Evolutionary conservation across 2,113 vertebrate genomes (phyloP).

Genomic region (Rhynchomys soricoides): DNA sequence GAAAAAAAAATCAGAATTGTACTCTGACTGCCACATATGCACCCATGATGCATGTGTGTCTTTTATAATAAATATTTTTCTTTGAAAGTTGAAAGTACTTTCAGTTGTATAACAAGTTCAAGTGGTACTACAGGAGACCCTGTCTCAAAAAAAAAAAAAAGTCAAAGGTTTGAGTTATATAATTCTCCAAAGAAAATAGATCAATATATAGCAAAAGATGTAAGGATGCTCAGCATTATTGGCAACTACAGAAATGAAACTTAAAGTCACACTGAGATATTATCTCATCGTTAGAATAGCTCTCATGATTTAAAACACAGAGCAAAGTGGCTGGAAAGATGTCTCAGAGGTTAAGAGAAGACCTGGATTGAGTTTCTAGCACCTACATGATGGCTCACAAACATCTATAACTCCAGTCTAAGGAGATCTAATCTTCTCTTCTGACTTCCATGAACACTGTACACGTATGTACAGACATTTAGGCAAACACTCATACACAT

Average conservation of each 20-base stretch:
- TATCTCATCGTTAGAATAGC: not conserved
- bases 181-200: conserved; percentile 1
- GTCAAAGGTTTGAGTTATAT: conserved; percentile 21
- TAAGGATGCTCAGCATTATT: not conserved
- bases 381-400: no score
- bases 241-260: conserved; percentile 31
- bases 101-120: not conserved
- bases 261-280: not conserved
- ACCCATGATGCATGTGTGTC: not conserved
- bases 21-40: not conserved
- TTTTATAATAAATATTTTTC: not conserved
- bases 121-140: not conserved
- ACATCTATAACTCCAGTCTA: not conserved
- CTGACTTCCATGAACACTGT: not conserved
- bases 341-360: not conserved
- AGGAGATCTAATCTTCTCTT: not conserved
- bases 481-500: not conserved
- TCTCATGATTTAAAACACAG: conserved; percentile 14
- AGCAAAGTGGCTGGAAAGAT: not conserved
- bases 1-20: not conserved
- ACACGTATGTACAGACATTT: not conserved
- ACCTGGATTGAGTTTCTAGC: not conserved
- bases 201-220: not conserved
- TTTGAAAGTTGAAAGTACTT: not conserved
- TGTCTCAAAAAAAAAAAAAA: not conserved